Evolutionary conservation across 2,888 invertebrate genomes (phyloP).

Genomic region (Melangyna quadrimaculata): DNA sequence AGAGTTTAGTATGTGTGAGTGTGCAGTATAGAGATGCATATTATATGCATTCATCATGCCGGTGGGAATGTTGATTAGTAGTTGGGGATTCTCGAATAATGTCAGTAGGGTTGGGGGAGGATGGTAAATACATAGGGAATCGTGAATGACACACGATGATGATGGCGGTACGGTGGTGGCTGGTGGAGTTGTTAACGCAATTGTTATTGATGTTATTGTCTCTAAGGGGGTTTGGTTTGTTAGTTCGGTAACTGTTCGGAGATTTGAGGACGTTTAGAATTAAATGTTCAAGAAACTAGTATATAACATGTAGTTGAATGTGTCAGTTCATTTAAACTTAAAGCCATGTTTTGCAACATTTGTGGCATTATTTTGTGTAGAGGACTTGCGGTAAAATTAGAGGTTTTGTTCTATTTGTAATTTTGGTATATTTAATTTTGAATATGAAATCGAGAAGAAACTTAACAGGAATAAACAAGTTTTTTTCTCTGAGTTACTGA

Average conservation of each 20-base stretch:
- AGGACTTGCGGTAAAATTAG: neutral
- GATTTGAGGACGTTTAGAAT: constrained; percentile 3
- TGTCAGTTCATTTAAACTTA: neutral
- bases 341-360: neutral
- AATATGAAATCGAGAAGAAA: no score
- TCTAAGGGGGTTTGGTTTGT: neutral
- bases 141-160: neutral
- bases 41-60: neutral
- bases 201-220: constrained; percentile 20
- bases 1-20: constrained; percentile 13
- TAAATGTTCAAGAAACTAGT: neutral
- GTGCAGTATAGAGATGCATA: neutral
- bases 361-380: neutral
- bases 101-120: neutral
- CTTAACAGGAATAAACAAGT: no score
- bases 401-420: neutral
- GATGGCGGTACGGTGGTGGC: neutral
- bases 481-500: no score
- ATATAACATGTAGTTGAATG: neutral
- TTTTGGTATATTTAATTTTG: neutral
- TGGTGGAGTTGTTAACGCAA: neutral
- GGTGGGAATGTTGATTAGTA: constrained; percentile 16
- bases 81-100: constrained; percentile 26
- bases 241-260: neutral
- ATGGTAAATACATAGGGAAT: neutral